Percentiles rank a stretch among this genome's conserved stretches.
These are phyloP conservation scores for Plagodis pulveraria DNA, from an alignment of 2,888 invertebrate genomes.

Conservation along the genomic window DNA sequence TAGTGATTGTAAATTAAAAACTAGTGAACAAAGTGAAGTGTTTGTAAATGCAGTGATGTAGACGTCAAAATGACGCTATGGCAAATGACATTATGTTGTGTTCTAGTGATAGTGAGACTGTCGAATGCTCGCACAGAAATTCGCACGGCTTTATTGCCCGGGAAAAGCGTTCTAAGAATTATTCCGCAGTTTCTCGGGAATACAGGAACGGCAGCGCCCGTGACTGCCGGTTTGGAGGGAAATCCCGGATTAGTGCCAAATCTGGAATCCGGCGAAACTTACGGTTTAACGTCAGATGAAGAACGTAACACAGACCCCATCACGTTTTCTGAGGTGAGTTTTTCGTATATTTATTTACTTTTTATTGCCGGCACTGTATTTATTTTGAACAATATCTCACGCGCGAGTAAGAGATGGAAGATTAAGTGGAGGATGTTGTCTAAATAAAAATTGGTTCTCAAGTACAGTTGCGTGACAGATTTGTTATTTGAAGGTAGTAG, in stretches of 20 bases:
- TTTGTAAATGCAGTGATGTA: slow-evolving; percentile 19
- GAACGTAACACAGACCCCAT: slow-evolving; percentile 1
- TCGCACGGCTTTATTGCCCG: slow-evolving; percentile 44
- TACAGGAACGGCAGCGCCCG: slow-evolving; percentile 28
- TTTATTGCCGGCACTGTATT: too few species aligned
- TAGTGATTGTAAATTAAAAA: too few species aligned
- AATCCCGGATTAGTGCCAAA: slow-evolving; percentile 4
- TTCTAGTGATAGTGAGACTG: slow-evolving; percentile 38
- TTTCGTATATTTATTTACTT: neutral
- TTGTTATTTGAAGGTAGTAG: too few species aligned
- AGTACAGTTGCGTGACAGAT: too few species aligned
- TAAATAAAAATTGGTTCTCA: too few species aligned
- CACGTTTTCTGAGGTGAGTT: slow-evolving; percentile 9
- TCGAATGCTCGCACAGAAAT: slow-evolving; percentile 46
- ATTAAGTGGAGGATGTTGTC: too few species aligned
- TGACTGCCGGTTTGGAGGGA: slow-evolving; percentile 9
- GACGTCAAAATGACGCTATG: slow-evolving; percentile 51
- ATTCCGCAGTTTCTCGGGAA: slow-evolving; percentile 52
- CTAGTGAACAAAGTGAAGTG: neutral
- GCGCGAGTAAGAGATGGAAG: too few species aligned
- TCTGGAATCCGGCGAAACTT: slow-evolving; percentile 5
- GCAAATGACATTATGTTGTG: slow-evolving; percentile 50
- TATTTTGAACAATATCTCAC: too few species aligned
- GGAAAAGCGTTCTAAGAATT: slow-evolving; percentile 52
- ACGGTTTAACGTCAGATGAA: slow-evolving; percentile 13